phyloP scores from a whole-genome alignment of 2,797 vertebrate species.

The Holocentrus rufus region DNA sequence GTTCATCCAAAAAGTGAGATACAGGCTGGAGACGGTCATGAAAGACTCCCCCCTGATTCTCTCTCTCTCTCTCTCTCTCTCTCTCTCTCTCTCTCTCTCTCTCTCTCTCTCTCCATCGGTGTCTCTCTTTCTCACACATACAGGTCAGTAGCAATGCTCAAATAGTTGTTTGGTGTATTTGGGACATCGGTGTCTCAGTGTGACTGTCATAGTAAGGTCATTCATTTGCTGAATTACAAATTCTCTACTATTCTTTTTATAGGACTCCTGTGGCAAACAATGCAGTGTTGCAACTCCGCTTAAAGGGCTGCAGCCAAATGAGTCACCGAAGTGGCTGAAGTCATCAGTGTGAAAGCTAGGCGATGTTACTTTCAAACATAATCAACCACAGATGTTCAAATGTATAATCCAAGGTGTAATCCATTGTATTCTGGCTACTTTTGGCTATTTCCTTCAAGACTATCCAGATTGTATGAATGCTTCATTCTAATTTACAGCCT shows the following conservation, averaged over 20 bases:
- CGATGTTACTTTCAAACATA: background rate
- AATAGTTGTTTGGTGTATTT: conserved; percentile 49
- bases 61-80: conserved; percentile 20
- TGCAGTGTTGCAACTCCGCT: conserved; percentile 12
- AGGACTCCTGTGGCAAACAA: conserved; percentile 27
- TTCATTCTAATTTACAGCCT: too few relatives aligned
- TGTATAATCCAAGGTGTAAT: too few relatives aligned
- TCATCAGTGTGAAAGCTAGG: conserved; percentile 18
- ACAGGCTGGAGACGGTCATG: conserved; percentile 26
- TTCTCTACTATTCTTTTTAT: conserved; percentile 43
- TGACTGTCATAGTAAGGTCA: conserved; percentile 44
- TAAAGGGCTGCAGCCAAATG: conserved; percentile 14
- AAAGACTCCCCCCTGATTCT: conserved; percentile 8
- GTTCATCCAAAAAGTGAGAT: conserved; percentile 23
- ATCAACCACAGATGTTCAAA: too few relatives aligned
- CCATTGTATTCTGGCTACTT: too few relatives aligned
- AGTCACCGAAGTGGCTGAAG: conserved; percentile 20
- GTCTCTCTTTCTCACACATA: conserved; percentile 3
- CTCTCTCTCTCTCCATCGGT: conserved; percentile 13
- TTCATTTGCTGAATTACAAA: conserved; percentile 43
- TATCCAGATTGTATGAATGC: too few relatives aligned
- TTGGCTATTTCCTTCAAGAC: too few relatives aligned
- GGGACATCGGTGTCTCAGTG: conserved; percentile 42
- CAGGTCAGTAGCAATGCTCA: conserved; percentile 13
- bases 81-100: background rate